Conservation (phyloP, 2,888 invertebrate genomes). For the Pammene aurita region DNA sequence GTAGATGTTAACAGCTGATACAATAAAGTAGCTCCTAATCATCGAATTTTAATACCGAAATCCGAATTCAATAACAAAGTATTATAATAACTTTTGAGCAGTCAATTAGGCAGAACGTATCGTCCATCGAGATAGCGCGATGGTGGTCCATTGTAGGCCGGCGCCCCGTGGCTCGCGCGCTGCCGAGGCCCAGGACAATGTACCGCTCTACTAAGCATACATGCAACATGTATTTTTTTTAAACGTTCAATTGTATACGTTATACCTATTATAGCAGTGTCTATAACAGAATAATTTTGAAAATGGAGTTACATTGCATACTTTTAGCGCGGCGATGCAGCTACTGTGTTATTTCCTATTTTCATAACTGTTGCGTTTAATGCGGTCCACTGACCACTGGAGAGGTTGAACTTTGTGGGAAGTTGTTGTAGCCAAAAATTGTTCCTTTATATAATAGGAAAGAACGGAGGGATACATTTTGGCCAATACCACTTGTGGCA, state of each 20-base stretch:
- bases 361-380: slow-evolving; percentile 74
- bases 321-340: slow-evolving; percentile 42
- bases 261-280: background rate
- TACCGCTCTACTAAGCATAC: background rate
- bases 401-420: slow-evolving; percentile 74
- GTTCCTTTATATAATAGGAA: slow-evolving; percentile 12
- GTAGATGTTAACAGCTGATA: slow-evolving; percentile 43
- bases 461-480: slow-evolving; percentile 4
- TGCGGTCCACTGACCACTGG: slow-evolving; percentile 72
- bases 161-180: slow-evolving; percentile 66
- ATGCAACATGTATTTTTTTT: background rate
- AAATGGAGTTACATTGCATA: background rate
- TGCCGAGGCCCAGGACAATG: slow-evolving; percentile 65
- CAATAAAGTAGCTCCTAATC: slow-evolving; percentile 47
- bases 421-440: slow-evolving; percentile 55
- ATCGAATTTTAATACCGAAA: slow-evolving; percentile 51
- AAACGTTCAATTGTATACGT: background rate
- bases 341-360: slow-evolving; percentile 72
- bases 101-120: slow-evolving; percentile 81
- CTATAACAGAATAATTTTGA: background rate
- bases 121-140: slow-evolving; percentile 80
- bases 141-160: slow-evolving; percentile 80
- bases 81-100: slow-evolving; percentile 80
- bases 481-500: background rate
- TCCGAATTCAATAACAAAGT: slow-evolving; percentile 71